A percentile compares a stretch with the other conserved stretches of the same genome.
These are phyloP conservation scores for Agrilus biguttatus DNA, from an alignment of 2,888 invertebrate species.

Conservation along the genomic window DNA sequence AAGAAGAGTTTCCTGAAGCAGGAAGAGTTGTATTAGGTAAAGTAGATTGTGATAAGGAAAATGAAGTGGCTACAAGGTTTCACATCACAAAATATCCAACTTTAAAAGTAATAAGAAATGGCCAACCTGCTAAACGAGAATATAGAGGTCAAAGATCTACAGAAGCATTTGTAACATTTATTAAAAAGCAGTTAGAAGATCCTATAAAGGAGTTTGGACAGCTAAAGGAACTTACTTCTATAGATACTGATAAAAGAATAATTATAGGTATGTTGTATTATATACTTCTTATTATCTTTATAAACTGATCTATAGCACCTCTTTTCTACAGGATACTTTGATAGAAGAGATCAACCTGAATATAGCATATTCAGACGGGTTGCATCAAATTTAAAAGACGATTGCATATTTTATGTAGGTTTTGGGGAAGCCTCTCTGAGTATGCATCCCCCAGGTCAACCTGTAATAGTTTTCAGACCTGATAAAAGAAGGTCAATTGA, in stretches of 20 bases:
- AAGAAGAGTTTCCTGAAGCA: constrained; percentile 59
- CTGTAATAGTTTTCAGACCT: constrained; percentile 70
- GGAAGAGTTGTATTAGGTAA: constrained; percentile 88
- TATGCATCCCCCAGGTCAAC: constrained; percentile 77
- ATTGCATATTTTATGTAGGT: constrained; percentile 87
- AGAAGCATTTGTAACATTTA: constrained; percentile 80
- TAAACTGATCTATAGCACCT: background rate
- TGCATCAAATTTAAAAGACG: constrained; percentile 82
- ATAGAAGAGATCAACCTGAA: constrained; percentile 62
- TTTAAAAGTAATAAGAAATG: constrained; percentile 84
- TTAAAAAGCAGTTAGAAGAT: constrained; percentile 78
- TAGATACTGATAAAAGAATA: constrained; percentile 70
- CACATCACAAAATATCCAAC: constrained; percentile 98
- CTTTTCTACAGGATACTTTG: constrained; percentile 52
- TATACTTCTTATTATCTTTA: background rate
- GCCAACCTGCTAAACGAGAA: constrained; percentile 77
- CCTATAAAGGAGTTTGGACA: constrained; percentile 66
- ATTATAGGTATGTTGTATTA: constrained; percentile 50
- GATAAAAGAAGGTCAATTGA: constrained; percentile 68
- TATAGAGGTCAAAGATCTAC: constrained; percentile 80
- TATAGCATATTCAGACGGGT: constrained; percentile 68
- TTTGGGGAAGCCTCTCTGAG: constrained; percentile 69
- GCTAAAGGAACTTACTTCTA: constrained; percentile 54
- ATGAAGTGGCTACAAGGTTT: constrained; percentile 74
- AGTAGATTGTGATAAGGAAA: constrained; percentile 93